Evolutionary conservation across 2,797 vertebrate species (phyloP).

Genomic region (Columba guinea): DNA sequence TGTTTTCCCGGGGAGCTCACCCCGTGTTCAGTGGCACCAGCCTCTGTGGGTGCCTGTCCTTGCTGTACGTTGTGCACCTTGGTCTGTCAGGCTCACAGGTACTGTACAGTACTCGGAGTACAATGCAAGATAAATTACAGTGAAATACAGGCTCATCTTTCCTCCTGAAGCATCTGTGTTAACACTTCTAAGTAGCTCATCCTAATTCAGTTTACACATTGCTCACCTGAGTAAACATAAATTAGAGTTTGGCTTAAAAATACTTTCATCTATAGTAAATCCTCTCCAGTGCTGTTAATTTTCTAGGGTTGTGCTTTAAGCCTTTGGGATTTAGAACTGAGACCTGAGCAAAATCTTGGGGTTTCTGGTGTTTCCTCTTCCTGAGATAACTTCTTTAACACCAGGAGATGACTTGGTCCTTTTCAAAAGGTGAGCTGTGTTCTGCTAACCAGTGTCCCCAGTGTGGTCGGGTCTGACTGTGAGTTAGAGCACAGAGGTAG

Average conservation of each 20-base stretch:
- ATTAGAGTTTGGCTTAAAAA: neutral
- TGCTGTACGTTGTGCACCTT: neutral
- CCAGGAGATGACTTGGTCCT: neutral
- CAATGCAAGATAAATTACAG: neutral
- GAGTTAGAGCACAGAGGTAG: neutral
- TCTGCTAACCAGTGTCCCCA: neutral
- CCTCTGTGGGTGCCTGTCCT: neutral
- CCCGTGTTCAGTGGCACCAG: fast-evolving
- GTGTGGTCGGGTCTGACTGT: neutral
- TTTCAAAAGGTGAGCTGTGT: neutral
- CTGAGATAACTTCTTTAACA: neutral
- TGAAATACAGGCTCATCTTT: neutral
- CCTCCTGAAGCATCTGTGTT: neutral
- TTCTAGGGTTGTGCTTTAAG: neutral
- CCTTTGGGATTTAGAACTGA: neutral
- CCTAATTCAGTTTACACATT: neutral
- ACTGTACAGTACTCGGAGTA: neutral
- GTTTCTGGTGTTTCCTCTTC: neutral
- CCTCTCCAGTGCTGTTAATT: neutral
- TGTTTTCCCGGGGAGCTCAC: neutral
- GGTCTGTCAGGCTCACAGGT: neutral
- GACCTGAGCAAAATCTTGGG: neutral
- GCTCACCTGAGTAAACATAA: neutral
- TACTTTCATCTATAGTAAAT: neutral
- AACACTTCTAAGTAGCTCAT: neutral